These are phyloP conservation scores for Toxostoma redivivum DNA, from an alignment of 2,113 vertebrate species.

Conservation along the genomic window DNA sequence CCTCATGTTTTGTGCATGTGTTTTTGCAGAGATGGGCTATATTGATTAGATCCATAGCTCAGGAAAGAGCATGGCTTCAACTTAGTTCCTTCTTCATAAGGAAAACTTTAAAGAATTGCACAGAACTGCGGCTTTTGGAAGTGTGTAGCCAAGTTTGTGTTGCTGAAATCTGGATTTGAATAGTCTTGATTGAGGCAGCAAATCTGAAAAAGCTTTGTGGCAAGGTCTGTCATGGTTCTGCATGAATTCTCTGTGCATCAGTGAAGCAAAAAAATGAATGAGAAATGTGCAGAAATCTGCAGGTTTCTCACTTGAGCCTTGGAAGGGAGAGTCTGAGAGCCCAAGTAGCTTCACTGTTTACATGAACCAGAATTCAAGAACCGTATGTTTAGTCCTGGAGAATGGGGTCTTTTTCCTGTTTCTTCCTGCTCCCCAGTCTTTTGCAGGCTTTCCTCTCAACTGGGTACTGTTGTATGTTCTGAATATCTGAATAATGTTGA, in stretches of 20 bases:
- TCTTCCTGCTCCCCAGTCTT: not conserved
- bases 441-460: not conserved
- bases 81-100: not conserved
- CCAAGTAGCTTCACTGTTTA: not conserved
- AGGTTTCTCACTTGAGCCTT: not conserved
- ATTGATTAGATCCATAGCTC: not conserved
- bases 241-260: not conserved
- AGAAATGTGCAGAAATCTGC: not conserved
- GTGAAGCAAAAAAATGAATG: not conserved
- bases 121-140: not conserved
- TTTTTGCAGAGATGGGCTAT: not conserved
- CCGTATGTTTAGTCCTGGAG: not conserved
- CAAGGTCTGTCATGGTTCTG: not conserved
- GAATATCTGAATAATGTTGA: not conserved
- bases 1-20: not conserved
- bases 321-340: not conserved
- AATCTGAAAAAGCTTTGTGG: not conserved
- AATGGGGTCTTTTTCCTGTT: not conserved
- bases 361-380: not conserved
- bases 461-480: not conserved
- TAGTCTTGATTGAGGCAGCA: not conserved
- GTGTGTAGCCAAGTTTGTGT: not conserved
- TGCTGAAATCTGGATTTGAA: not conserved
- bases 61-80: not conserved
- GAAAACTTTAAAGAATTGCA: not conserved